Evolutionary conservation across 2,888 invertebrate species (phyloP).

Genomic region (Ormyrus rosae): DNA sequence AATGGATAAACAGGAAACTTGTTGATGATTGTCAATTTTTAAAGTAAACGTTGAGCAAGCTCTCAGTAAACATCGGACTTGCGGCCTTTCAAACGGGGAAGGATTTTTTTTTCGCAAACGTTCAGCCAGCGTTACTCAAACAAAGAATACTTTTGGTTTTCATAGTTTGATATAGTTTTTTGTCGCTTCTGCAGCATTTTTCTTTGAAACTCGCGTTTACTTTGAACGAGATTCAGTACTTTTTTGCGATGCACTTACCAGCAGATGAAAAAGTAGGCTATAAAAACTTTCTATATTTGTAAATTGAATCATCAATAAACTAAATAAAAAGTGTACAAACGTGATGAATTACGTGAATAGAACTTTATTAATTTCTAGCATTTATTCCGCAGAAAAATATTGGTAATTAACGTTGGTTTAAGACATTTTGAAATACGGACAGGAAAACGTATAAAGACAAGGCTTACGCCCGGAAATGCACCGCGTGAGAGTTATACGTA

Average conservation of each 20-base stretch:
- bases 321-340: too few relatives aligned
- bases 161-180: too few relatives aligned
- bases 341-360: too few relatives aligned
- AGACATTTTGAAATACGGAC: conserved; percentile 5
- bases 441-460: conserved; percentile 22
- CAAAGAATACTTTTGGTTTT: not conserved
- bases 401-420: conserved; percentile 34
- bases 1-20: conserved; percentile 9
- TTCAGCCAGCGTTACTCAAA: conserved; percentile 16
- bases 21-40: conserved; percentile 24
- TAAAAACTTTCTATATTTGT: too few relatives aligned
- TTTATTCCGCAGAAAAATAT: too few relatives aligned
- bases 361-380: too few relatives aligned
- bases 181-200: too few relatives aligned
- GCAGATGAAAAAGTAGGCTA: too few relatives aligned
- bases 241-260: too few relatives aligned
- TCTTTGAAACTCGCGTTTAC: too few relatives aligned
- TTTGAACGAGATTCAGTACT: too few relatives aligned
- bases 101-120: not conserved
- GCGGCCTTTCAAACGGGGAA: not conserved
- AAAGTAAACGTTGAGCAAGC: conserved; percentile 29
- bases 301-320: too few relatives aligned
- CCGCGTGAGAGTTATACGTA: conserved; percentile 56
- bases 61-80: conserved; percentile 3
- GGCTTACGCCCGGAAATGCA: conserved; percentile 42